A percentile compares a stretch with the other conserved stretches of the same genome.
Conservation (phyloP, 2,797 vertebrate genomes). For the Epinephelus coioides region DNA sequence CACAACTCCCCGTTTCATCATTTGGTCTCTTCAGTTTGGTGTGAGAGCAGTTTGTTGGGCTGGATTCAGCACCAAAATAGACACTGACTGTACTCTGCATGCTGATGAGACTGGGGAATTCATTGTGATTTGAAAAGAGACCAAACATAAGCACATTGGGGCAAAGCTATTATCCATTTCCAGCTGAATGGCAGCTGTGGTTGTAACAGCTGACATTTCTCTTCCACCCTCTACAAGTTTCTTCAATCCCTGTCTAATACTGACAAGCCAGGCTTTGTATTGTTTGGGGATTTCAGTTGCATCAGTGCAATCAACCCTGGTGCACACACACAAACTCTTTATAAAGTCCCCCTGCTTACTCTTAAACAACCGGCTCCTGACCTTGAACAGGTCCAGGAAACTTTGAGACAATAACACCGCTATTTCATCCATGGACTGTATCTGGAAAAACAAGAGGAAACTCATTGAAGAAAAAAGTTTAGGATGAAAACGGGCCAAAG, state of each 20-base stretch:
- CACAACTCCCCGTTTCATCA: slow-evolving; percentile 1
- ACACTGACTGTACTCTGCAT: slow-evolving; percentile 35
- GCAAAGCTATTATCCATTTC: slow-evolving; percentile 57
- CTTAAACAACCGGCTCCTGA: slow-evolving; percentile 61
- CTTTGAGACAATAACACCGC: slow-evolving; percentile 80
- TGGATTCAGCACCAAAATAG: slow-evolving; percentile 34
- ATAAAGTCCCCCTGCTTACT: slow-evolving; percentile 56
- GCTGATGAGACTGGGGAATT: slow-evolving; percentile 47
- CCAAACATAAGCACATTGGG: slow-evolving; percentile 37
- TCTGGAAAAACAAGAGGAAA: slow-evolving; percentile 80
- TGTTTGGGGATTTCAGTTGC: slow-evolving; percentile 67
- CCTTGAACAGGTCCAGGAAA: slow-evolving; percentile 82
- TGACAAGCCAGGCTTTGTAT: slow-evolving; percentile 52
- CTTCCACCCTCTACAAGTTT: slow-evolving; percentile 39
- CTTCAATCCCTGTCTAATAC: slow-evolving; percentile 37
- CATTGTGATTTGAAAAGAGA: slow-evolving; percentile 59
- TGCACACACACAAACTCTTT: slow-evolving; percentile 18
- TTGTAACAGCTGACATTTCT: slow-evolving; percentile 58
- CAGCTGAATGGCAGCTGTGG: slow-evolving; percentile 63
- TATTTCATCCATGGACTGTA: slow-evolving; percentile 71
- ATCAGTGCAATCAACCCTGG: slow-evolving; percentile 44
- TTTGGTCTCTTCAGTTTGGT: not conserved
- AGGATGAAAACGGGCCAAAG: slow-evolving; percentile 65
- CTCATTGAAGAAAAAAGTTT: slow-evolving; percentile 52
- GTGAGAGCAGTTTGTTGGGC: slow-evolving; percentile 18